Evolutionary conservation across 2,888 invertebrate species (phyloP).

Genomic region (Lomographa bimaculata): DNA sequence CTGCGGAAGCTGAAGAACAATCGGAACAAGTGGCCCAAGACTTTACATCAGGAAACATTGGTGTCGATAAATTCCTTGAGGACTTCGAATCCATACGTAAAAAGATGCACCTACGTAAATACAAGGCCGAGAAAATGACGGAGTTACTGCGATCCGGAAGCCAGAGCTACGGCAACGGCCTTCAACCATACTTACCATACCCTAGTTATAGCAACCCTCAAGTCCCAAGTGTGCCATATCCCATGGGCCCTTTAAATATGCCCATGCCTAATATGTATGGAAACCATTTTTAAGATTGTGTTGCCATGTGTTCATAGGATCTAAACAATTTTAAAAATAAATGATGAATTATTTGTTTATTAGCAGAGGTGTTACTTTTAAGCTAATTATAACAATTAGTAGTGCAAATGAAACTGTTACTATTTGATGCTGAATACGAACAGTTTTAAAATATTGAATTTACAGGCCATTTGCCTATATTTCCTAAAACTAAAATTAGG

Average conservation of each 20-base stretch:
- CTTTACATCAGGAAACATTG: constrained; percentile 88
- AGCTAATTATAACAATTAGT: background rate
- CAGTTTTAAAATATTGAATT: no score
- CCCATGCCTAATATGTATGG: constrained; percentile 87
- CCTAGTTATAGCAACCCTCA: constrained; percentile 70
- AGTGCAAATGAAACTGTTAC: no score
- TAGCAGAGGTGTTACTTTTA: constrained; percentile 5
- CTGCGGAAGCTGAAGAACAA: constrained; percentile 96
- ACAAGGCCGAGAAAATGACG: constrained; percentile 97
- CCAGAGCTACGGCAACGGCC: constrained; percentile 67
- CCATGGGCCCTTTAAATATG: constrained; percentile 89
- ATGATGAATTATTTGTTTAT: constrained; percentile 1
- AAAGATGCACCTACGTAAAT: constrained; percentile 86
- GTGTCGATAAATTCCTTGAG: constrained; percentile 93
- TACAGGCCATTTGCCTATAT: no score
- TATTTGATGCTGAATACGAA: no score
- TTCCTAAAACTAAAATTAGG: no score
- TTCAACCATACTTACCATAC: constrained; percentile 71
- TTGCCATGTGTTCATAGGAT: constrained; percentile 31
- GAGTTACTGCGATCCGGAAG: constrained; percentile 84
- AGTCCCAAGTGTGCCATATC: constrained; percentile 87
- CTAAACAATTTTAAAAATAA: constrained; percentile 14
- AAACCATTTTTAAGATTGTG: constrained; percentile 60
- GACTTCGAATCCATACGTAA: constrained; percentile 90
- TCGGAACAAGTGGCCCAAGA: constrained; percentile 93